A percentile compares a stretch with the other conserved stretches of the same genome.
These are phyloP conservation scores for Porites lutea DNA, from an alignment of 64 coral and sea anemone species.

Conservation along the genomic window DNA sequence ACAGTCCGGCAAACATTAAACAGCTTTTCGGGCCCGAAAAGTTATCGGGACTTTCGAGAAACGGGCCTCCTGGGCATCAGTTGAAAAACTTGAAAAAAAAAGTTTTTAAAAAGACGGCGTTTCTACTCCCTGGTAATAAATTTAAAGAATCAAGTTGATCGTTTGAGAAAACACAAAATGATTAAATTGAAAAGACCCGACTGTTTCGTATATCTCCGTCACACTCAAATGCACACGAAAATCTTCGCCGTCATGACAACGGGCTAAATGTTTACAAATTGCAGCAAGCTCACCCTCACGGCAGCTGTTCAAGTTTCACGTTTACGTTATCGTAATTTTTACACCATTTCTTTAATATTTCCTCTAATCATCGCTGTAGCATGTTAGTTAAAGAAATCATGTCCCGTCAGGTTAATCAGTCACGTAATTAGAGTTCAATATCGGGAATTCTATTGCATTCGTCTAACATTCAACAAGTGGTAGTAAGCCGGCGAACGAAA, in stretches of 20 bases:
- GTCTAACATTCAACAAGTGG: conserved; percentile 38
- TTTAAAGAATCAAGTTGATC: no score
- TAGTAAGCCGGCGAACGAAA: neutral
- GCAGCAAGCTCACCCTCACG: no score
- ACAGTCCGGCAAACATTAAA: no score
- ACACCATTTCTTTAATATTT: neutral
- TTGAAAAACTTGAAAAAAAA: no score
- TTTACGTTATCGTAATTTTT: neutral
- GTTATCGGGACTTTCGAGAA: no score
- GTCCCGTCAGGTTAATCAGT: neutral
- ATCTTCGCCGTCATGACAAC: conserved; percentile 17
- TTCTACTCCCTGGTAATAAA: no score
- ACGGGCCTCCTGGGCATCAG: no score
- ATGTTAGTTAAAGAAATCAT: neutral
- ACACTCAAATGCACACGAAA: conserved; percentile 3
- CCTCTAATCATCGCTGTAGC: neutral
- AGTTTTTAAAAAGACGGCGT: no score
- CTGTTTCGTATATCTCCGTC: neutral
- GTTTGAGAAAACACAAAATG: no score
- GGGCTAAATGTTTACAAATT: neutral
- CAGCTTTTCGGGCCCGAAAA: no score
- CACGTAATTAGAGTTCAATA: neutral
- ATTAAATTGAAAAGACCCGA: no score
- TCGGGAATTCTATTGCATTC: neutral
- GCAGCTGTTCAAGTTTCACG: neutral